Conservation (phyloP, 1,140 invertebrate species). For the Drosophila triauraria region DNA sequence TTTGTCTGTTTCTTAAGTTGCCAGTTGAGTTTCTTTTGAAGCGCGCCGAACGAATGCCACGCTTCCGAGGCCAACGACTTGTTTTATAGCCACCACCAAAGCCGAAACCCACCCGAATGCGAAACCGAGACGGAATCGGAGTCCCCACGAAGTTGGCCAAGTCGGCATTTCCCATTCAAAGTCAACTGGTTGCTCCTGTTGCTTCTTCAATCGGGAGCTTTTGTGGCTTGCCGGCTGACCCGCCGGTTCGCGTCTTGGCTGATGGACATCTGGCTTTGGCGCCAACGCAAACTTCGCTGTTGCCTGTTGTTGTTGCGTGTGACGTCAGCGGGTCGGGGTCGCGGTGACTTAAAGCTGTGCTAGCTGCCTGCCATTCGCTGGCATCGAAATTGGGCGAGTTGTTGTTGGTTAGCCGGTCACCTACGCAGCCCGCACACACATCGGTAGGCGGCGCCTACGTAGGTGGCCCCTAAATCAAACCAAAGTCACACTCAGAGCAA, state of each 20-base stretch:
- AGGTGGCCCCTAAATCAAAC: conserved; percentile 10
- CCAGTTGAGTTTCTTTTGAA: conserved; percentile 63
- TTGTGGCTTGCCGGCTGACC: conserved; percentile 3
- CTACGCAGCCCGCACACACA: conserved; percentile 62
- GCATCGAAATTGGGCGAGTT: conserved; percentile 50
- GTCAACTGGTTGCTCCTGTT: conserved; percentile 77
- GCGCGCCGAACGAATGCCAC: conserved; percentile 74
- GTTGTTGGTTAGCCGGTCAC: conserved; percentile 41
- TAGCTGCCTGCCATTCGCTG: conserved; percentile 72
- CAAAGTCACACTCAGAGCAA: not conserved
- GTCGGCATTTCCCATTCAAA: conserved; percentile 48
- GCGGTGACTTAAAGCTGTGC: conserved; percentile 66
- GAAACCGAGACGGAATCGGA: conserved; percentile 13
- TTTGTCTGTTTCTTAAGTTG: conserved; percentile 17
- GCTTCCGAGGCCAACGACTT: conserved; percentile 48
- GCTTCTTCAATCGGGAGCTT: conserved; percentile 67
- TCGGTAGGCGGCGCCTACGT: conserved; percentile 70
- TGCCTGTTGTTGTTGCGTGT: conserved; percentile 15
- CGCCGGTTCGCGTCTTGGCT: conserved; percentile 53
- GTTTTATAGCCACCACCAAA: conserved; percentile 66
- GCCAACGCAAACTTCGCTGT: conserved; percentile 57
- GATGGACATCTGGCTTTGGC: not conserved
- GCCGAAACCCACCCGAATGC: conserved; percentile 39
- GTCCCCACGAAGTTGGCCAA: conserved; percentile 1
- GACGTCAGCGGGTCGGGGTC: conserved; percentile 66